Conservation (phyloP, 2,113 vertebrate species). For the Poeciliopsis prolifica region DNA sequence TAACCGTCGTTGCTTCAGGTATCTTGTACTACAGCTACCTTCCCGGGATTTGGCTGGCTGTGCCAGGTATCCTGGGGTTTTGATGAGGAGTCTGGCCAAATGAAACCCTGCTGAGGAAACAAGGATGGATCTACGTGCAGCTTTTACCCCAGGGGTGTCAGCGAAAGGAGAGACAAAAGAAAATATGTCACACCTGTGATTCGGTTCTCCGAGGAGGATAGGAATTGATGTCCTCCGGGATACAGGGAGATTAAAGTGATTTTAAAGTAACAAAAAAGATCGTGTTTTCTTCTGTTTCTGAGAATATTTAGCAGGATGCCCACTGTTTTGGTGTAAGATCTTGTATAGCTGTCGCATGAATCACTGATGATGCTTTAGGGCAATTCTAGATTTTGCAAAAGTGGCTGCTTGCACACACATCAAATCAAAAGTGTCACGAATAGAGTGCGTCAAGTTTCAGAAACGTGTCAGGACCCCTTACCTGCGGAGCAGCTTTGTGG, state of each 20-base stretch:
- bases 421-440: neutral
- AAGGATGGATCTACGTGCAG: constrained; percentile 26
- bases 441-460: constrained; percentile 11
- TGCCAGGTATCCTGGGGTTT: constrained; percentile 40
- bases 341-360: neutral
- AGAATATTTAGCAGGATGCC: neutral
- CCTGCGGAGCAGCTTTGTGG: constrained; percentile 24
- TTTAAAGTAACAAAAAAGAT: constrained; percentile 1
- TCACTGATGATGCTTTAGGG: neutral
- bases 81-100: constrained; percentile 58
- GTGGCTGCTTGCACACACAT: neutral
- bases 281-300: neutral
- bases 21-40: constrained; percentile 43
- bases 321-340: neutral
- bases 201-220: constrained; percentile 3
- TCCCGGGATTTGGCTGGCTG: constrained; percentile 45
- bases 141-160: constrained; percentile 18
- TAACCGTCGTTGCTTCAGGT: constrained; percentile 6
- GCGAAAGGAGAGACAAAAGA: constrained; percentile 8
- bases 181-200: neutral
- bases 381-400: neutral
- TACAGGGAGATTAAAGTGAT: neutral
- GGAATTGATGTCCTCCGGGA: neutral
- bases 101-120: constrained; percentile 53
- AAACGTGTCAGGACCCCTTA: constrained; percentile 40